Conservation (phyloP, 2,797 vertebrate genomes). For the Sciurus vulgaris region DNA sequence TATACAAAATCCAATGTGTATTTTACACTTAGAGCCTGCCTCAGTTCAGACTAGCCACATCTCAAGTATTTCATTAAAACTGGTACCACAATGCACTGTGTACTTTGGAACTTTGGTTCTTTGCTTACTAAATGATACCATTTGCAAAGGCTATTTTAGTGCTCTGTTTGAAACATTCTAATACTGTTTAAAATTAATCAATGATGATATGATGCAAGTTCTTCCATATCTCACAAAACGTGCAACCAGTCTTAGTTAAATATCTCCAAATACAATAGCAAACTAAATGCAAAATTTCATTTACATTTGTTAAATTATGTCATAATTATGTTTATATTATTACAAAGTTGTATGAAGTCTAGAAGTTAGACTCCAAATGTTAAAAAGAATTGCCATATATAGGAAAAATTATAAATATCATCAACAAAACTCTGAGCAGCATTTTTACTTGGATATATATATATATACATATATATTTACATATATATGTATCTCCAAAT, state of each 20-base stretch:
- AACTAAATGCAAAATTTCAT: neutral
- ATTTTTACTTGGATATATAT: neutral
- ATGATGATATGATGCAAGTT: neutral
- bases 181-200: constrained; percentile 19
- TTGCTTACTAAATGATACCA: neutral
- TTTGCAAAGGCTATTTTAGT: neutral
- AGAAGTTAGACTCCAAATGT: neutral
- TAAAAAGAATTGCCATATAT: neutral
- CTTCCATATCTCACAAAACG: neutral
- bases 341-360: neutral
- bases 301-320: neutral
- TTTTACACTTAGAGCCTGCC: neutral
- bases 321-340: constrained; percentile 5
- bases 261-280: neutral
- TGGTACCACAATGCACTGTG: too few relatives aligned
- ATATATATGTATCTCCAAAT: too few relatives aligned
- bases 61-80: neutral
- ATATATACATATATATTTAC: too few relatives aligned
- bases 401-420: neutral
- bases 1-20: neutral
- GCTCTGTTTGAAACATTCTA: neutral
- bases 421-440: neutral
- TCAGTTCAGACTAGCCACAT: neutral
- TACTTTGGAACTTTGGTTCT: neutral
- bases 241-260: neutral